Base-by-base conservation (phyloP, 2,797 vertebrate species). In the Rhinogobio ventralis region DNA sequence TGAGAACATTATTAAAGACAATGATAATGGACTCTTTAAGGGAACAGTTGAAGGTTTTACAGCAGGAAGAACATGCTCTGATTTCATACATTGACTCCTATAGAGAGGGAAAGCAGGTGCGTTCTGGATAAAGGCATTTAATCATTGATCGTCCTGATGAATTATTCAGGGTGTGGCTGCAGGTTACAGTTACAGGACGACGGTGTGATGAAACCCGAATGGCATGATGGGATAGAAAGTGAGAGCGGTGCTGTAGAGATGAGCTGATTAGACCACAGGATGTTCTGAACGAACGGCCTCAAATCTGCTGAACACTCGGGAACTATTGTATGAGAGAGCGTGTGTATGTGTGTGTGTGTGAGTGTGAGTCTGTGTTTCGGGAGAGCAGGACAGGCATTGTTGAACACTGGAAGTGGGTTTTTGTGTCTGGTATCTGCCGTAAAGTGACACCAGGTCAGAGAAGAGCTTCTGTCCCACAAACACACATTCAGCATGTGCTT, bases 71-170 rank as follows among this genome's bases (percentile, higher is more conserved):
- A n/a, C n/a, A n/a, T n/a, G n/a, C n/a, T n/a, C n/a, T n/a, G n/a
- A n/a, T n/a, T n/a, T n/a, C n/a, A n/a, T n/a, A n/a, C n/a, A n/a
- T n/a, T n/a, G n/a, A n/a, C n/a, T n/a, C n/a, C n/a, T n/a, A n/a
- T n/a, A n/a, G n/a, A 14, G 49, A 23, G 33, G 10, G 14, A 30
- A 55, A 25, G 33, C 66, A 86, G 85, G 79, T 46, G 73, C 87
- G 90, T 90, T 89, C 90, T 88, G 87, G 77, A 89, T 30, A 36
- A 72, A 88, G 82, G 89, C 79, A 86, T 93, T 94, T 92, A 93
- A 93, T 92, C 90, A 93, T 93, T 93, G 92, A 94, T 91, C 82
- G 84, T 67, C 74, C 55, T 62, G 1, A 85, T 94, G 42, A 91
- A 94, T 94, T 88, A 92, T 92, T 94, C 90, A 94, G 80, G 66